Percentiles rank a stretch among this genome's conserved stretches.
Conservation (phyloP, 2,113 vertebrate species). For the Corapipo altera region DNA sequence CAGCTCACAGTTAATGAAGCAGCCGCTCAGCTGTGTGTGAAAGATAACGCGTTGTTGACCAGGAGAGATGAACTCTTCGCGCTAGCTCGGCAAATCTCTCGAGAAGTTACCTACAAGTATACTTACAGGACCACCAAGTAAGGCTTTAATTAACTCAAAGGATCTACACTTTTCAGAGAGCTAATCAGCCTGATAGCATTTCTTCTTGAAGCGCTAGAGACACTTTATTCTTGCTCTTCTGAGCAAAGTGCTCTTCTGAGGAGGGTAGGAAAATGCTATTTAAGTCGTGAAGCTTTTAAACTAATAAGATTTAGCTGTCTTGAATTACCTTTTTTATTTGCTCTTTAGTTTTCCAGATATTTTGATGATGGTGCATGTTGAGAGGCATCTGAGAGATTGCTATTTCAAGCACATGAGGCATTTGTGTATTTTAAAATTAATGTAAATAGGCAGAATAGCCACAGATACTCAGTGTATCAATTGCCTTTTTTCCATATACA, state of each 20-base stretch:
- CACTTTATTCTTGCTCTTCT: neutral
- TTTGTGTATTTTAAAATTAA: neutral
- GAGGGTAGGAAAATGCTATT: neutral
- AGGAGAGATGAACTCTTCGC: slow-evolving; percentile 94
- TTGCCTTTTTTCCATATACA: neutral
- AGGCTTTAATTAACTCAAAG: slow-evolving; percentile 30
- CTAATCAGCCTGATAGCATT: neutral
- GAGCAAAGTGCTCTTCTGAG: neutral
- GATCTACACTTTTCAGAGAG: neutral
- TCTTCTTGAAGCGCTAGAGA: neutral
- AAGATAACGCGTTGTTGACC: slow-evolving; percentile 88
- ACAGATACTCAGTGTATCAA: neutral
- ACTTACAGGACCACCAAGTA: slow-evolving; percentile 95
- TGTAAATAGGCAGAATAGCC: neutral
- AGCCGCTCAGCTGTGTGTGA: slow-evolving; percentile 92
- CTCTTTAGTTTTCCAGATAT: neutral
- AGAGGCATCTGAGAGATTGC: neutral
- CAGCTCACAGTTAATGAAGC: slow-evolving; percentile 97
- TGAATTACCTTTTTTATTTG: neutral
- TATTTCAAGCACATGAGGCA: neutral
- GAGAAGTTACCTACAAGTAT: slow-evolving; percentile 97
- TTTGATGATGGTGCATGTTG: neutral
- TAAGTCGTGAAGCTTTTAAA: neutral
- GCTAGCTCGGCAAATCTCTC: slow-evolving; percentile 90
- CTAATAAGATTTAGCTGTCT: neutral